These are phyloP conservation scores for Amphimedon queenslandica DNA, from an alignment of 37 sponge, comb jelly and placozoan species.

Conservation along the genomic window DNA sequence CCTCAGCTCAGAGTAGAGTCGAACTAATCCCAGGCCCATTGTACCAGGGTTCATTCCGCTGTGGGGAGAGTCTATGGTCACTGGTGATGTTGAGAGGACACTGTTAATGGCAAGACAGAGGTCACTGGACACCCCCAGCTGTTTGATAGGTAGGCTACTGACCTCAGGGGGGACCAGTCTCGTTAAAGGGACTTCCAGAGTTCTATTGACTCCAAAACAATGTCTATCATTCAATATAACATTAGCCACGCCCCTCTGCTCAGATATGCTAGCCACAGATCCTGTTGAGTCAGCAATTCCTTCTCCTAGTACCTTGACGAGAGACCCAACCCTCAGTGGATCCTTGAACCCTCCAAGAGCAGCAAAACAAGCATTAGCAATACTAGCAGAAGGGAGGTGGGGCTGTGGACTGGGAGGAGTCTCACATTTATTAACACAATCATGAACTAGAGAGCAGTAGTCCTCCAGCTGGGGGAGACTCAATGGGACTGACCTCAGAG, in stretches of 20 bases:
- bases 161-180: constrained; percentile 51
- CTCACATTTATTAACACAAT: constrained; percentile 27
- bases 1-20: constrained; percentile 70
- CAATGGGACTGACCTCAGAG: constrained; percentile 33
- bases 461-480: constrained; percentile 42
- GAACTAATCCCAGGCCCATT: constrained; percentile 47
- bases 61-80: constrained; percentile 38
- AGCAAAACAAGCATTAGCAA: constrained; percentile 86
- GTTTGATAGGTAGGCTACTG: constrained; percentile 52
- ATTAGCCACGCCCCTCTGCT: constrained; percentile 66
- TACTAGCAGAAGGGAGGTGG: constrained; percentile 55
- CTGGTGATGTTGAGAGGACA: constrained; percentile 26
- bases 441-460: constrained; percentile 24
- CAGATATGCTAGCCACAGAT: constrained; percentile 59
- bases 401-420: constrained; percentile 29
- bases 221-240: constrained; percentile 61
- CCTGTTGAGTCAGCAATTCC: constrained; percentile 49
- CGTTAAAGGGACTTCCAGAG: constrained; percentile 69
- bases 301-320: constrained; percentile 60
- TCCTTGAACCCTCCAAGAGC: constrained; percentile 95
- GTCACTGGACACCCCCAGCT: constrained; percentile 20
- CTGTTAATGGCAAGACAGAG: constrained; percentile 46
- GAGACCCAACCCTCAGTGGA: constrained; percentile 63
- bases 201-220: constrained; percentile 45
- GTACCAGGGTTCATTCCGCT: constrained; percentile 43